A percentile compares a stretch with the other conserved stretches of the same genome.
These are phyloP conservation scores for Philereme vetulata DNA, from an alignment of 2,888 invertebrate species.

Conservation along the genomic window DNA sequence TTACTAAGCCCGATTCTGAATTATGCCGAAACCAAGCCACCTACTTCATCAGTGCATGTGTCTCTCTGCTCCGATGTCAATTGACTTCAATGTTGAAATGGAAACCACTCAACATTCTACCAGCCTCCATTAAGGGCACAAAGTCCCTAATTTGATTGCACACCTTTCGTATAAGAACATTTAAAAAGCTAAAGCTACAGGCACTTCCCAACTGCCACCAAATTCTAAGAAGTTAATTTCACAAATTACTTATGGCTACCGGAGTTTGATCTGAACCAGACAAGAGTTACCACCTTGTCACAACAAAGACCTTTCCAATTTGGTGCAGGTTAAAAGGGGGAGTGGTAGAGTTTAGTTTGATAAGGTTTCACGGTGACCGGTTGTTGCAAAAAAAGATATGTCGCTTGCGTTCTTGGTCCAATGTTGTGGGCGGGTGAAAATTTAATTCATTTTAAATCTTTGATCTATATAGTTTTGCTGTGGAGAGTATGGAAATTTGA, in stretches of 20 bases:
- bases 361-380: slow-evolving; percentile 59
- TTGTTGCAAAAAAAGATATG: slow-evolving; percentile 62
- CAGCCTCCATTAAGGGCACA: slow-evolving; percentile 17
- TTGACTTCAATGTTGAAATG: not conserved
- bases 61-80: not conserved
- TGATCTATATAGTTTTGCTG: slow-evolving; percentile 12
- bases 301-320: slow-evolving; percentile 32
- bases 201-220: slow-evolving; percentile 74
- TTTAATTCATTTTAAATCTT: slow-evolving; percentile 50
- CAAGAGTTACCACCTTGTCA: slow-evolving; percentile 58
- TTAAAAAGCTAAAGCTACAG: slow-evolving; percentile 35
- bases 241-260: slow-evolving; percentile 83
- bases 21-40: no score
- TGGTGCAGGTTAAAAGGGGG: not conserved
- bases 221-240: slow-evolving; percentile 83
- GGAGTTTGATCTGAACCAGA: slow-evolving; percentile 72
- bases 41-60: no score
- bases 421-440: slow-evolving; percentile 62
- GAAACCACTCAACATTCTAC: slow-evolving; percentile 4
- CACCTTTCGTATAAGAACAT: slow-evolving; percentile 35
- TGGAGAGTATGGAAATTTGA: not conserved
- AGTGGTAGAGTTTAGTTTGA: slow-evolving; percentile 46
- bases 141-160: slow-evolving; percentile 31
- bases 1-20: no score
- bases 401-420: slow-evolving; percentile 43